phyloP scores from a whole-genome alignment of 92 coral and sea anemone species.

The Bergia sp. region DNA sequence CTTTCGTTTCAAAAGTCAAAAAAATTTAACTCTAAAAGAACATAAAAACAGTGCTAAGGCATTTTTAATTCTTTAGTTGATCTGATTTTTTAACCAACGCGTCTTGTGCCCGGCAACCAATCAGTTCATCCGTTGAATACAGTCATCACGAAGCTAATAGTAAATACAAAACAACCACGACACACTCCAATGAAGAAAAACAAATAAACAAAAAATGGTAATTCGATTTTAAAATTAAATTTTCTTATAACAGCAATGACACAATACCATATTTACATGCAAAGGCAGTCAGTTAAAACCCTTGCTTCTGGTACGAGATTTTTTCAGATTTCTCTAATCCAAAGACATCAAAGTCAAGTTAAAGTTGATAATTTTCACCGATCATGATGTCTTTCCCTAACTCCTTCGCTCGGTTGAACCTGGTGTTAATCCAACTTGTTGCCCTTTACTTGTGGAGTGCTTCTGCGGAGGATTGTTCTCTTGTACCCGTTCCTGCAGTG shows the following conservation, averaged over 20 bases:
- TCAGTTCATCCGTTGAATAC: neutral
- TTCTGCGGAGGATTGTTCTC: slow-evolving; percentile 23
- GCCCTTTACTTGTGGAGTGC: neutral
- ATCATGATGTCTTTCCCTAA: neutral
- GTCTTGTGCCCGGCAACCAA: slow-evolving; percentile 12
- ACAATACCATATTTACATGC: neutral
- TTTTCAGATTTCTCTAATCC: neutral
- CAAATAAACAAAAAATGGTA: neutral
- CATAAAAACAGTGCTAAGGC: no score
- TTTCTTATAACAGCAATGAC: neutral
- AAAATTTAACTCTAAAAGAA: no score
- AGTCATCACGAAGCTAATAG: neutral
- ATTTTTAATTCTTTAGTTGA: no score
- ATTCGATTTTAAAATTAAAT: neutral
- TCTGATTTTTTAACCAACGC: no score
- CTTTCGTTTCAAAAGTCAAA: no score
- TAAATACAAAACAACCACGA: neutral
- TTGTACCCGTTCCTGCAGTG: slow-evolving; percentile 14
- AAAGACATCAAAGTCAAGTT: neutral
- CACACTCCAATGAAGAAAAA: slow-evolving; percentile 16
- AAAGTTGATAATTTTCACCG: neutral
- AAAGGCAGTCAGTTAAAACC: neutral
- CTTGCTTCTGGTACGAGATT: neutral
- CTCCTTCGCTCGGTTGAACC: neutral
- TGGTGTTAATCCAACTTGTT: neutral